Percentiles rank a stretch among this genome's conserved stretches.
Evolutionary conservation across 1,140 invertebrate genomes (phyloP).

Genomic region (Nixonia krombeini): DNA sequence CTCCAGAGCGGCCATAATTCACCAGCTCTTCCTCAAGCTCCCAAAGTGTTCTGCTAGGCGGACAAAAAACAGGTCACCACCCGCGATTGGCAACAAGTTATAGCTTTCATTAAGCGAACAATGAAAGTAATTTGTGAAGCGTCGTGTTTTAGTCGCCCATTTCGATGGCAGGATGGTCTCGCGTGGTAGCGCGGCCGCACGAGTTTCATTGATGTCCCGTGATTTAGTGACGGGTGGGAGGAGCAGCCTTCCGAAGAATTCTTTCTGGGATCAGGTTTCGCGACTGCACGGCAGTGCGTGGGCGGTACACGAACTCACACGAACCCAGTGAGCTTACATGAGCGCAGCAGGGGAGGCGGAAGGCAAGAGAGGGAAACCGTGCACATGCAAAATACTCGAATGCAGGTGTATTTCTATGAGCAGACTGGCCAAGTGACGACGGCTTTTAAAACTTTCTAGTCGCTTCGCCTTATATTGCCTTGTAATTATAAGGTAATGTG

Average conservation of each 20-base stretch:
- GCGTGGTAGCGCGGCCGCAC: constrained; percentile 14
- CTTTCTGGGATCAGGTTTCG: constrained; percentile 38
- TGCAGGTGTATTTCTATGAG: constrained; percentile 42
- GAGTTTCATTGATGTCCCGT: constrained; percentile 41
- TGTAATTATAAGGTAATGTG: constrained; percentile 38
- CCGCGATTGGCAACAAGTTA: constrained; percentile 55
- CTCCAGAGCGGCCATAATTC: too few relatives aligned
- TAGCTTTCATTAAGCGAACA: constrained; percentile 66
- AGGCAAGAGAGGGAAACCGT: not conserved
- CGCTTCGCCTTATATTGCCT: constrained; percentile 19
- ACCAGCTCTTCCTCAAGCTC: too few relatives aligned
- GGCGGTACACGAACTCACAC: constrained; percentile 16
- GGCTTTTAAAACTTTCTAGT: constrained; percentile 9
- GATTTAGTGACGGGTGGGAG: constrained; percentile 34
- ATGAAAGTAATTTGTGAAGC: constrained; percentile 64
- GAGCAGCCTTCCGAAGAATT: constrained; percentile 31
- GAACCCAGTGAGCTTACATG: too few relatives aligned
- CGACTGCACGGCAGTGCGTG: constrained; percentile 25
- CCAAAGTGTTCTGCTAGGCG: not conserved
- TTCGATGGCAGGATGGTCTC: constrained; percentile 12
- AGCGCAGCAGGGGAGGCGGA: not conserved
- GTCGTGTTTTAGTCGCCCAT: constrained; percentile 40
- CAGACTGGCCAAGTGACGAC: constrained; percentile 9
- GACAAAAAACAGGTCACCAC: constrained; percentile 25
- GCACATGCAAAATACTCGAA: not conserved